phyloP scores from a whole-genome alignment of 1,140 invertebrate species.

The Grapholita molesta region DNA sequence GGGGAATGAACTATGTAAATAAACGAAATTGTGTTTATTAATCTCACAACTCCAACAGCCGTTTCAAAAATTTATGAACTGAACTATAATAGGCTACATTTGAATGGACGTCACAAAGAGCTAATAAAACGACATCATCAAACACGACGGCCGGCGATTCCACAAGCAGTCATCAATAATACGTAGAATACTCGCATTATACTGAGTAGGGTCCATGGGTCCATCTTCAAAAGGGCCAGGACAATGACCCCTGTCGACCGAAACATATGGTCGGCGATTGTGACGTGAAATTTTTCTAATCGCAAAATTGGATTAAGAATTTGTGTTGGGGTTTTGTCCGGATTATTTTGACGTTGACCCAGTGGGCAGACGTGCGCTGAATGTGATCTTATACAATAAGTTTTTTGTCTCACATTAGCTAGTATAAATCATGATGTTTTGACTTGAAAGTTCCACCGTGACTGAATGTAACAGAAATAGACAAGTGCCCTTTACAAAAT shows the following conservation, averaged over 20 bases:
- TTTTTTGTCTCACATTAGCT: neutral
- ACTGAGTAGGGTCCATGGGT: constrained; percentile 31
- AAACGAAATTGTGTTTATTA: constrained; percentile 20
- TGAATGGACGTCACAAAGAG: constrained; percentile 45
- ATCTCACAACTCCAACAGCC: constrained; percentile 14
- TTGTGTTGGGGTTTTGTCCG: constrained; percentile 41
- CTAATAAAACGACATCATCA: constrained; percentile 38
- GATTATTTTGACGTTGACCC: constrained; percentile 50
- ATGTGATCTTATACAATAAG: neutral
- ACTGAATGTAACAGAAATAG: too few species aligned
- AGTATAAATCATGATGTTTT: neutral
- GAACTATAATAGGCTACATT: constrained; percentile 47
- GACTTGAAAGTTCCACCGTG: neutral
- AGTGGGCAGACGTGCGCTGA: constrained; percentile 28
- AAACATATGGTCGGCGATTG: constrained; percentile 47
- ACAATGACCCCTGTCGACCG: constrained; percentile 46
- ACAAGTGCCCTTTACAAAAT: too few species aligned
- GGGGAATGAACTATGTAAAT: neutral
- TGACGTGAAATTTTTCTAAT: constrained; percentile 46
- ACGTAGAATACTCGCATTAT: constrained; percentile 36
- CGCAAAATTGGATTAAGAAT: constrained; percentile 68
- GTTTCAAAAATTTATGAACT: constrained; percentile 53
- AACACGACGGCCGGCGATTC: constrained; percentile 41
- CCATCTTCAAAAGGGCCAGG: constrained; percentile 45
- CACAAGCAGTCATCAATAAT: constrained; percentile 56